Conservation (phyloP, 1,140 invertebrate genomes). For the Archivesica marissinica region DNA sequence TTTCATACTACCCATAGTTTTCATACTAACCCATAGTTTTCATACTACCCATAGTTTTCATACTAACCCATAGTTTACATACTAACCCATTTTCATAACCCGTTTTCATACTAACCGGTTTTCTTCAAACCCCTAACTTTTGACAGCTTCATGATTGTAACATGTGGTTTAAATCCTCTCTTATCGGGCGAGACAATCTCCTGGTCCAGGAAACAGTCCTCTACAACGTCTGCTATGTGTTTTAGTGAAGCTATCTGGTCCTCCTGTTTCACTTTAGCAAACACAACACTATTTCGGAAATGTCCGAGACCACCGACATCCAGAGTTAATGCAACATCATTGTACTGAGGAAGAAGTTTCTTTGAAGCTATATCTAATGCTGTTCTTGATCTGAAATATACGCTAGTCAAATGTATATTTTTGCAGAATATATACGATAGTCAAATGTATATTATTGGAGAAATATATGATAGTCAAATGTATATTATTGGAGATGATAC, state of each 20-base stretch:
- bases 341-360: conserved; percentile 8
- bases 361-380: conserved; percentile 38
- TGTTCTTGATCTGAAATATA: conserved; percentile 49
- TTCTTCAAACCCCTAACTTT: conserved; percentile 7
- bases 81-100: too few relatives aligned
- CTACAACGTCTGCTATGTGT: conserved; percentile 57
- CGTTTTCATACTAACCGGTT: conserved; percentile 27
- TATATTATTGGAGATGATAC: too few relatives aligned
- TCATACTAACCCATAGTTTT: too few relatives aligned
- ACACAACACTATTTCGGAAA: conserved; percentile 59
- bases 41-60: too few relatives aligned
- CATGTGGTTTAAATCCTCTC: conserved; percentile 61
- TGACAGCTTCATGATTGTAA: conserved; percentile 64
- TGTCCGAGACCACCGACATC: conserved; percentile 55
- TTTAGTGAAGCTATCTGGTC: conserved; percentile 26
- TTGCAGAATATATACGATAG: too few relatives aligned
- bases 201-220: conserved; percentile 39
- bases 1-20: too few relatives aligned
- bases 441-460: too few relatives aligned
- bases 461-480: too few relatives aligned
- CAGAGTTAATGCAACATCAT: not conserved
- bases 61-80: too few relatives aligned
- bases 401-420: too few relatives aligned
- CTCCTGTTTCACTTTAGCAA: conserved; percentile 55
- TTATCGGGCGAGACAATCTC: conserved; percentile 46